phyloP scores from a whole-genome alignment of 2,113 vertebrate species.

The Hucho hucho region DNA sequence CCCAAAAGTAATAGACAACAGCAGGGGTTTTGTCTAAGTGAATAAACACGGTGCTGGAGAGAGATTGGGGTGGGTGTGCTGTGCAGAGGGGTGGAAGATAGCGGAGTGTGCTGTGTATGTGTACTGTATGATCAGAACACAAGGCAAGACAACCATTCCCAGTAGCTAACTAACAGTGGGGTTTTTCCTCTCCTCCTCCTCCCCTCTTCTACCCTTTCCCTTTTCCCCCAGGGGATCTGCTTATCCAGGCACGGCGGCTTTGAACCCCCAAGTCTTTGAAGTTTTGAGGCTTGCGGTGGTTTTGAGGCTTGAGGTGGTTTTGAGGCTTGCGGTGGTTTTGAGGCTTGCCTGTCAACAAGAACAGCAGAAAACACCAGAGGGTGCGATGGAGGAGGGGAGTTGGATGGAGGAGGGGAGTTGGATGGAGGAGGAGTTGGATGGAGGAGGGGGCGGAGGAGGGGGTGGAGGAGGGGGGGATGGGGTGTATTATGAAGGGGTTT shows the following conservation, averaged over 20 bases:
- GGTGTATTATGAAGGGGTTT: background rate
- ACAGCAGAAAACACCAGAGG: constrained; percentile 11
- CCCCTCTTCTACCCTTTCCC: background rate
- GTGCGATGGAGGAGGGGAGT: background rate
- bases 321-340: constrained; percentile 1
- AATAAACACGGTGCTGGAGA: background rate
- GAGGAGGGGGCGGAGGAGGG: background rate
- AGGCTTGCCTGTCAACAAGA: constrained; percentile 37
- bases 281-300: constrained; percentile 58
- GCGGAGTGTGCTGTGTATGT: background rate
- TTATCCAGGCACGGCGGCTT: constrained; percentile 59
- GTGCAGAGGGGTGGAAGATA: background rate
- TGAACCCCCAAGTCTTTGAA: constrained; percentile 67
- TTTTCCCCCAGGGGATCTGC: constrained; percentile 52
- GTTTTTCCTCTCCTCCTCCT: background rate
- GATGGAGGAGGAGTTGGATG: too few relatives aligned
- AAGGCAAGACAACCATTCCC: constrained; percentile 5
- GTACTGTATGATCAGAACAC: constrained; percentile 12
- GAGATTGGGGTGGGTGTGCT: background rate
- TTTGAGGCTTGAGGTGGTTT: too few relatives aligned
- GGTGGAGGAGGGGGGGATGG: constrained; percentile 17
- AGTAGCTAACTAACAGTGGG: constrained; percentile 8
- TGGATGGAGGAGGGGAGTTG: too few relatives aligned
- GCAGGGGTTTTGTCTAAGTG: background rate
- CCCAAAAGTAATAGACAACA: background rate